phyloP scores from a whole-genome alignment of 2,797 vertebrate genomes.

The Calcarius lapponicus region DNA sequence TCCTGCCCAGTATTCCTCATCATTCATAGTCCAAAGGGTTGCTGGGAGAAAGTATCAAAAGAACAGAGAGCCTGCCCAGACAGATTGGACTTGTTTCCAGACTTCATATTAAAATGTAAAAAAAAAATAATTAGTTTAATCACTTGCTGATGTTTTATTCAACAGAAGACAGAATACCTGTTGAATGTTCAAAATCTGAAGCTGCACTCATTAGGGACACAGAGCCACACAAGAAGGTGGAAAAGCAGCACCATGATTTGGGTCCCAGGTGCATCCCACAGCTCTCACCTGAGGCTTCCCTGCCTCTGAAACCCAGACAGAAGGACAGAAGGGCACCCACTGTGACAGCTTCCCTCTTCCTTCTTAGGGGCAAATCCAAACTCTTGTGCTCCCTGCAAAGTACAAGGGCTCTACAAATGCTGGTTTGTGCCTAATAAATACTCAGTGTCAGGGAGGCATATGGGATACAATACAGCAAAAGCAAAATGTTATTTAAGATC shows the following conservation, averaged over 20 bases:
- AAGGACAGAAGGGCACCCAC: not conserved
- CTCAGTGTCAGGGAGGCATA: not conserved
- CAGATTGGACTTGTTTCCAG: not conserved
- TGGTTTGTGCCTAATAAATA: not conserved
- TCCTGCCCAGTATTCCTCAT: not conserved
- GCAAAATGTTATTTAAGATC: not conserved
- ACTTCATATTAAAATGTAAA: not conserved
- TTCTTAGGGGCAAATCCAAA: not conserved
- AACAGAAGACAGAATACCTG: not conserved
- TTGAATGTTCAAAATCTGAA: not conserved
- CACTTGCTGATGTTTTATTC: not conserved
- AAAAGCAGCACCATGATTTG: not conserved
- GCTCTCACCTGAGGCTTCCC: not conserved
- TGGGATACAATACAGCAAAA: not conserved
- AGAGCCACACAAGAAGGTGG: not conserved
- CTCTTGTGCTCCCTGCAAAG: not conserved
- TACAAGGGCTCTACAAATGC: not conserved
- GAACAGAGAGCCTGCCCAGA: not conserved
- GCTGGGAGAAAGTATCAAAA: not conserved
- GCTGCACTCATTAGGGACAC: not conserved
- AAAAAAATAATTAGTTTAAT: not conserved
- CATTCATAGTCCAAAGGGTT: not conserved
- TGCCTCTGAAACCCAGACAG: not conserved
- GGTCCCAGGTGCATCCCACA: not conserved
- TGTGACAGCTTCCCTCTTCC: not conserved